Evolutionary conservation across 92 coral and sea anemone genomes (phyloP).

Genomic region (Isaurus tuberculatus): DNA sequence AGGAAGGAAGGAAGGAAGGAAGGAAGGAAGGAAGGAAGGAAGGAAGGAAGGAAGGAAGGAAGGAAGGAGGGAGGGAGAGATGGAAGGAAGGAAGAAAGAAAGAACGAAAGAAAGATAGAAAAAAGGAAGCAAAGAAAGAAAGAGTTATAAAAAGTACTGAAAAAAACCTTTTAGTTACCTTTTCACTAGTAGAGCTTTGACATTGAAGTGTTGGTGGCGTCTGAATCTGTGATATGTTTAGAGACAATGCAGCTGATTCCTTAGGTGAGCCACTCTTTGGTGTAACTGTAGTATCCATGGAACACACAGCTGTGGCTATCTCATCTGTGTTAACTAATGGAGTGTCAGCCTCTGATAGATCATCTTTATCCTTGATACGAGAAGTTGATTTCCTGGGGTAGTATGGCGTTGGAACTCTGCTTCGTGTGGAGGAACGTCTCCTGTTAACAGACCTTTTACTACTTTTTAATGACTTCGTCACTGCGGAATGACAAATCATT

Average conservation of each 20-base stretch:
- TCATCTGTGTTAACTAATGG: neutral
- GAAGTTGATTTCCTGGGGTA: conserved; percentile 24
- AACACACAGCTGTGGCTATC: neutral
- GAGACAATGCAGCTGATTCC: neutral
- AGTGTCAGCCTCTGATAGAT: conserved; percentile 15
- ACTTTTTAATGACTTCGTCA: neutral
- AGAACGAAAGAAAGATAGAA: too few relatives aligned
- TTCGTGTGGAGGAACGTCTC: conserved; percentile 42
- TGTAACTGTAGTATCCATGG: neutral
- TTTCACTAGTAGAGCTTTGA: neutral
- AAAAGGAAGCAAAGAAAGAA: neutral
- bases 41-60: too few relatives aligned
- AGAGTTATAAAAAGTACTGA: neutral
- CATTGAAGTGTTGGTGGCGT: neutral
- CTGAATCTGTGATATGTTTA: neutral
- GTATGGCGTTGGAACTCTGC: conserved; percentile 49
- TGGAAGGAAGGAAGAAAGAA: too few relatives aligned
- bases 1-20: too few relatives aligned
- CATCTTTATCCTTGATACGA: conserved; percentile 20
- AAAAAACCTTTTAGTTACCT: too few relatives aligned
- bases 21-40: too few relatives aligned
- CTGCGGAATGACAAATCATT: neutral
- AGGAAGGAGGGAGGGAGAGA: too few relatives aligned
- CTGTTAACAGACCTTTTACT: conserved; percentile 27
- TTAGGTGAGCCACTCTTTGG: conserved; percentile 7